Evolutionary conservation across 2,113 vertebrate genomes (phyloP).

Genomic region (Aspidoscelis tigris): DNA sequence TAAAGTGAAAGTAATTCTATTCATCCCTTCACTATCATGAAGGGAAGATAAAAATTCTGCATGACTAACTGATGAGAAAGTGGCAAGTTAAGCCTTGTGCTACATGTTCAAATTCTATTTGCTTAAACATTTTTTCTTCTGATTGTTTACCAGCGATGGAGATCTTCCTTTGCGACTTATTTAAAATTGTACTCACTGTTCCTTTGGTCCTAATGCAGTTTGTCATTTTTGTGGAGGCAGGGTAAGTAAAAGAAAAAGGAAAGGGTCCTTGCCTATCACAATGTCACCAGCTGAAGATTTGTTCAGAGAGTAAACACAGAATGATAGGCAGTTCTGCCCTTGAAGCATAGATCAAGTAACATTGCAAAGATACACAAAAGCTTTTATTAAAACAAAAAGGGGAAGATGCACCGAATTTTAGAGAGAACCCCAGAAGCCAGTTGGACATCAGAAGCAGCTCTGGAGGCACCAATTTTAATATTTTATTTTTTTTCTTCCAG

Average conservation of each 20-base stretch:
- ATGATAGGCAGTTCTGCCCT: constrained; percentile 32
- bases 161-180: background rate
- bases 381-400: background rate
- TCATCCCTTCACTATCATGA: background rate
- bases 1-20: background rate
- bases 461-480: constrained; percentile 16
- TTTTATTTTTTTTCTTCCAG: constrained; percentile 39
- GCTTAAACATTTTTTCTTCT: background rate
- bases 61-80: background rate
- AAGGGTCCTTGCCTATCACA: background rate
- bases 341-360: constrained; percentile 20
- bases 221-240: background rate
- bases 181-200: background rate
- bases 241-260: background rate
- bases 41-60: background rate
- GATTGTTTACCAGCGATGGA: background rate
- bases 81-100: background rate
- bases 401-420: constrained; percentile 7
- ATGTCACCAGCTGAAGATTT: constrained; percentile 30
- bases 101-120: background rate
- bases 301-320: constrained; percentile 37
- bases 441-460: constrained; percentile 14
- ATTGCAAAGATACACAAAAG: constrained; percentile 14
- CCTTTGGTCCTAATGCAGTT: constrained; percentile 18
- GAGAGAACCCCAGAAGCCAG: constrained; percentile 28